Evolutionary conservation across 2,797 vertebrate genomes (phyloP).

Genomic region (Phalanger gymnotis): DNA sequence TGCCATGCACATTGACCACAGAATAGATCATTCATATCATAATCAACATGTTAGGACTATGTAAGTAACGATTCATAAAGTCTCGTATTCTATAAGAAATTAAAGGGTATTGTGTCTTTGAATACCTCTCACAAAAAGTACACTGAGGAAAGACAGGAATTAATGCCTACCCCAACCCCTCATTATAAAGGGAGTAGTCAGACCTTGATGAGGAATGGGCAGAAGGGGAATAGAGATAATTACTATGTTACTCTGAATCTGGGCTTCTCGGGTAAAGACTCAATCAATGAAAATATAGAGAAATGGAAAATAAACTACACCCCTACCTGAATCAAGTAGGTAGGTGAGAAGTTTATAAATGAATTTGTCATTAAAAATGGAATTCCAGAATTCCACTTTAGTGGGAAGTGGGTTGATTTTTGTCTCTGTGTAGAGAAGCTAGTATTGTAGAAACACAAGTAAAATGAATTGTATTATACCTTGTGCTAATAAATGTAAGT

Average conservation of each 20-base stretch:
- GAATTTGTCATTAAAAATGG: neutral
- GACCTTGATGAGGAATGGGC: neutral
- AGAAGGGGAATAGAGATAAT: neutral
- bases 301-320: neutral
- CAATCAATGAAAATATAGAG: neutral
- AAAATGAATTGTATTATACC: no score
- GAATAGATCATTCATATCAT: neutral
- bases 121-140: neutral
- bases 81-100: neutral
- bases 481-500: no score
- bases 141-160: neutral
- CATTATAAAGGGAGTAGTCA: neutral
- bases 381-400: neutral
- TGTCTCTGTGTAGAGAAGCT: no score
- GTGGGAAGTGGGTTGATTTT: no score
- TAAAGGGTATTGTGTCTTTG: neutral
- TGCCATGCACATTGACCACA: neutral
- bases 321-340: neutral
- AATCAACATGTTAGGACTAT: neutral
- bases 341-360: neutral
- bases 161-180: neutral
- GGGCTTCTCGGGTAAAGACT: neutral
- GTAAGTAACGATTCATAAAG: neutral
- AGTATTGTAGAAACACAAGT: no score
- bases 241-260: neutral